Percentiles rank a stretch among this genome's conserved stretches.
Evolutionary conservation across 2,888 invertebrate species (phyloP).

Genomic region (Lycocerus yunnanus): DNA sequence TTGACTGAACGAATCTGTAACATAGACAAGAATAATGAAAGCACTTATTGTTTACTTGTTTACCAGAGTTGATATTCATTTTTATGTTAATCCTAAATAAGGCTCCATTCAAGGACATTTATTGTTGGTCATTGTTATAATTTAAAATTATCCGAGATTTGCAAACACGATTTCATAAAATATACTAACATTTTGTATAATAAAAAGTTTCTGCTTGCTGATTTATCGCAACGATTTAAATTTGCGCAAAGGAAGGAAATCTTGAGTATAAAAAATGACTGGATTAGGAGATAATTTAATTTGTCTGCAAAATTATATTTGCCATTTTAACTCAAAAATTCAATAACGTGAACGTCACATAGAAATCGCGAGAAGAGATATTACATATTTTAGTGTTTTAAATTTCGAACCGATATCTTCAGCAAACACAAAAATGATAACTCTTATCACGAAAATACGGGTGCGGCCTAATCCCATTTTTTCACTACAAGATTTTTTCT

Average conservation of each 20-base stretch:
- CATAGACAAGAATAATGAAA: background rate
- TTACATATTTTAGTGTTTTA: background rate
- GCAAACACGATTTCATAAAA: background rate
- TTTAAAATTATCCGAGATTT: background rate
- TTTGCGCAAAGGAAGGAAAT: background rate
- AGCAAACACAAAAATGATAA: background rate
- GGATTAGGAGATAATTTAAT: background rate
- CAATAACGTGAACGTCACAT: background rate
- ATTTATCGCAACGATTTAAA: background rate
- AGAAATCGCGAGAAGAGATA: background rate
- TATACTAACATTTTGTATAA: background rate
- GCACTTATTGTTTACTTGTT: background rate
- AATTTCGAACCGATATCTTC: background rate
- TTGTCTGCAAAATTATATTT: background rate
- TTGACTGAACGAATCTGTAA: background rate
- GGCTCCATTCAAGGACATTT: background rate
- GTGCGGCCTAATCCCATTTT: background rate
- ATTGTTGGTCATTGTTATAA: background rate
- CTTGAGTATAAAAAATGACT: background rate
- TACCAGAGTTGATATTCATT: background rate
- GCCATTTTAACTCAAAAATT: background rate
- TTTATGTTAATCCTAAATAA: background rate
- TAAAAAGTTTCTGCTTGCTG: background rate
- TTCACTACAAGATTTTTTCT: background rate
- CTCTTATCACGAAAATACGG: background rate